Percentiles rank a stretch among this genome's conserved stretches.
These are phyloP conservation scores for Lithophane leautieri DNA, from an alignment of 2,888 invertebrate species.

Conservation along the genomic window DNA sequence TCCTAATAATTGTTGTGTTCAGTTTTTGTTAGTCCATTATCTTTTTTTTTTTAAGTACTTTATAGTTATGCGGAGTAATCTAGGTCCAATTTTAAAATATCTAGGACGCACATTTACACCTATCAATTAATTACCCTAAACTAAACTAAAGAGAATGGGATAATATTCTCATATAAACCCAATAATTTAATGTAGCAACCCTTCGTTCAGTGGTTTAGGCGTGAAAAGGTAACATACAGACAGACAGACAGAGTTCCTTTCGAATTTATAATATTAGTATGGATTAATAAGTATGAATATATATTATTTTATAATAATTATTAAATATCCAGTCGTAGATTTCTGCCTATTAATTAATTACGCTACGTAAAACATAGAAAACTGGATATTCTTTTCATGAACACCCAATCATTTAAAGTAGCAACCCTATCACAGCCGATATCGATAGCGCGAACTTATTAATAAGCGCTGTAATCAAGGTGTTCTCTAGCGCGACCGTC, in stretches of 20 bases:
- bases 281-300: too few species aligned
- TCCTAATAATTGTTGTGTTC: not conserved
- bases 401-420: not conserved
- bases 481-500: constrained; percentile 34
- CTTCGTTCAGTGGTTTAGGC: not conserved
- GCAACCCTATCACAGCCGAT: not conserved
- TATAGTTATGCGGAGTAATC: not conserved
- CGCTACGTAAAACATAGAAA: not conserved
- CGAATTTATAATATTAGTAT: too few species aligned
- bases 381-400: not conserved
- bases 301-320: too few species aligned
- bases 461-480: constrained; percentile 41
- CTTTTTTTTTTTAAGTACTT: not conserved
- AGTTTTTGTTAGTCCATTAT: not conserved
- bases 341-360: not conserved
- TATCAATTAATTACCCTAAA: not conserved
- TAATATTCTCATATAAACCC: not conserved
- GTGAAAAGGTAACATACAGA: too few species aligned
- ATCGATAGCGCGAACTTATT: constrained; percentile 14
- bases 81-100: not conserved
- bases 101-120: not conserved
- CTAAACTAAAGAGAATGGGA: not conserved
- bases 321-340: not conserved
- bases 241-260: too few species aligned
- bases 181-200: not conserved